Conservation (phyloP, 2,797 vertebrate species). For the Mus spretus region DNA sequence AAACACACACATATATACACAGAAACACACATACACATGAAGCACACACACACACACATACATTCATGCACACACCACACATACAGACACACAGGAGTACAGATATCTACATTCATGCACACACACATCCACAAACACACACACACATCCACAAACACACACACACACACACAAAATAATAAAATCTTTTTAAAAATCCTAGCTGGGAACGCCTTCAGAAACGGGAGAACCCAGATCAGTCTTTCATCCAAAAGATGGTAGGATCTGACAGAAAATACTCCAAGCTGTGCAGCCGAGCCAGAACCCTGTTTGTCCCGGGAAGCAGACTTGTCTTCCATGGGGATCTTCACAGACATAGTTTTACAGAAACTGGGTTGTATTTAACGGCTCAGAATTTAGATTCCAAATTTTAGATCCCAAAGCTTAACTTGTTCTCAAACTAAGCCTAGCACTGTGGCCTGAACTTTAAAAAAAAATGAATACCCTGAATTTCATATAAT, state of each 20-base stretch:
- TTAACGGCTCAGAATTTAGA: neutral
- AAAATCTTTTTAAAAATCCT: neutral
- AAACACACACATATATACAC: neutral
- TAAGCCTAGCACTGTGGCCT: neutral
- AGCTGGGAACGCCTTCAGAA: neutral
- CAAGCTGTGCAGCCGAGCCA: neutral
- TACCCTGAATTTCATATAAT: neutral
- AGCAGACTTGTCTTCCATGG: neutral
- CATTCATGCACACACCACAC: too few species aligned
- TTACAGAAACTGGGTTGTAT: neutral
- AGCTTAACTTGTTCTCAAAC: neutral
- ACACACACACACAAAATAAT: neutral
- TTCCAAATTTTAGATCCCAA: neutral
- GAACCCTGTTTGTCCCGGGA: too few species aligned
- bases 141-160: neutral
- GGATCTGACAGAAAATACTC: neutral
- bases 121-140: neutral
- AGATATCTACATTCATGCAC: too few species aligned
- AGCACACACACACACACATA: neutral
- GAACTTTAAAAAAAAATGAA: neutral
- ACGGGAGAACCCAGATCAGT: neutral
- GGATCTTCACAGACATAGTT: rapidly evolving
- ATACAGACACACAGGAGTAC: too few species aligned
- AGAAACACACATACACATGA: neutral
- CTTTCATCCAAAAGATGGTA: neutral